Percentiles rank a stretch among this genome's conserved stretches.
Conservation (phyloP, 2,888 invertebrate genomes). For the Protonemura montana region DNA sequence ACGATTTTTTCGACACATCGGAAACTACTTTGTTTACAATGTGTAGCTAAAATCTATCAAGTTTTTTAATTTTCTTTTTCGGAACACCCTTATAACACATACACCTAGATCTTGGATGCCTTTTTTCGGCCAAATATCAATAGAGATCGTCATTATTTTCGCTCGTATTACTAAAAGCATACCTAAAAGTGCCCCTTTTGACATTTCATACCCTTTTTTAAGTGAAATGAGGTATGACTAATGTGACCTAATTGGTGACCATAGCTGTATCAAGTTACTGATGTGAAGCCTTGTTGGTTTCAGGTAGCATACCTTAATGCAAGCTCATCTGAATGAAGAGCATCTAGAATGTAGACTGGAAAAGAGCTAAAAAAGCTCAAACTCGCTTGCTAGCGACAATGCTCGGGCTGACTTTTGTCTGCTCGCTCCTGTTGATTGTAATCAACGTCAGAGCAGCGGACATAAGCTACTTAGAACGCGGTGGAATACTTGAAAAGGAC, state of each 20-base stretch:
- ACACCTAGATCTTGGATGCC: neutral
- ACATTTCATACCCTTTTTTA: conserved; percentile 10
- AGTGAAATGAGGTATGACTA: conserved; percentile 34
- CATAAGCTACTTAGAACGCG: conserved; percentile 62
- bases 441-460: conserved; percentile 29
- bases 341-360: conserved; percentile 34
- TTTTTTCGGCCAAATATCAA: neutral
- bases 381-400: neutral
- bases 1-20: neutral
- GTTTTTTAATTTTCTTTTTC: conserved; percentile 38
- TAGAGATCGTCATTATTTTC: neutral
- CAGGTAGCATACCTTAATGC: conserved; percentile 36
- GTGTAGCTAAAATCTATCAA: conserved; percentile 32
- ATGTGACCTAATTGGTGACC: conserved; percentile 39
- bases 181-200: conserved; percentile 7
- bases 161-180: neutral
- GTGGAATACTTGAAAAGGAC: conserved; percentile 68
- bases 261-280: conserved; percentile 36
- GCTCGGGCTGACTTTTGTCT: neutral
- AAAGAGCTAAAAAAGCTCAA: neutral
- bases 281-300: conserved; percentile 31
- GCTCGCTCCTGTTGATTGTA: neutral
- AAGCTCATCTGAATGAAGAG: neutral
- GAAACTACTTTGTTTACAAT: conserved; percentile 41
- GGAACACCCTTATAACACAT: neutral